A percentile compares a stretch with the other conserved stretches of the same genome.
These are phyloP conservation scores for Thunnus maccoyii DNA, from an alignment of 2,113 vertebrate species.

Conservation along the genomic window DNA sequence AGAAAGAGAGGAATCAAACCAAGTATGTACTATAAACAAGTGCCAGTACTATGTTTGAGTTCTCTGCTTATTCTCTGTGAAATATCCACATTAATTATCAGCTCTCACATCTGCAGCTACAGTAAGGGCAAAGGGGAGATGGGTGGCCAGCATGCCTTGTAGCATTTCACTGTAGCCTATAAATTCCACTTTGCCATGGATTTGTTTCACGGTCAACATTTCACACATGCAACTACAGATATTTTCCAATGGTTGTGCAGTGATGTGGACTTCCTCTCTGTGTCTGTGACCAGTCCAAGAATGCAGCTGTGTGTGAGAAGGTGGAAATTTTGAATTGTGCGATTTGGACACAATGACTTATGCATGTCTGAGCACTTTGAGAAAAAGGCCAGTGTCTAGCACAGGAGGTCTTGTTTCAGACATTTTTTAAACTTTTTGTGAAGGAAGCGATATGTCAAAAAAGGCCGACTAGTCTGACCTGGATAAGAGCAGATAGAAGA, in stretches of 20 bases:
- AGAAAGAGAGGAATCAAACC: constrained; percentile 31
- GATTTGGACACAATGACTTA: constrained; percentile 70
- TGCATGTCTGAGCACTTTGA: constrained; percentile 64
- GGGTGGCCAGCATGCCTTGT: constrained; percentile 38
- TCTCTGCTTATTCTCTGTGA: constrained; percentile 21
- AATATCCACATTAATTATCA: constrained; percentile 26
- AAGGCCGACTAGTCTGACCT: constrained; percentile 68
- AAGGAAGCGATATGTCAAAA: constrained; percentile 67
- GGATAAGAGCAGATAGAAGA: constrained; percentile 69
- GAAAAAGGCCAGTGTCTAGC: constrained; percentile 62
- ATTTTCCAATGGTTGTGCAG: constrained; percentile 61
- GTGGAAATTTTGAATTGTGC: constrained; percentile 72
- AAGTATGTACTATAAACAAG: constrained; percentile 40
- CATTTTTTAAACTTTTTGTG: constrained; percentile 49
- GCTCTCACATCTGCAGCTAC: constrained; percentile 36
- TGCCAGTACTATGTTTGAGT: neutral
- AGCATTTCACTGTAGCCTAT: constrained; percentile 40
- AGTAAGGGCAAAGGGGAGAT: constrained; percentile 30
- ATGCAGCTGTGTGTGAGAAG: constrained; percentile 67
- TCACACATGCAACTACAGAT: constrained; percentile 62
- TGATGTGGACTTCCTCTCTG: constrained; percentile 50
- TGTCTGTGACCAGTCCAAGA: constrained; percentile 46
- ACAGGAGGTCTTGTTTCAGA: constrained; percentile 62
- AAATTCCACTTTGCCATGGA: constrained; percentile 50
- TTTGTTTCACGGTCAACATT: constrained; percentile 54